Percentiles rank a stretch among this genome's conserved stretches.
Conservation (phyloP, 2,888 invertebrate genomes). For the Physocephala rufipes region DNA sequence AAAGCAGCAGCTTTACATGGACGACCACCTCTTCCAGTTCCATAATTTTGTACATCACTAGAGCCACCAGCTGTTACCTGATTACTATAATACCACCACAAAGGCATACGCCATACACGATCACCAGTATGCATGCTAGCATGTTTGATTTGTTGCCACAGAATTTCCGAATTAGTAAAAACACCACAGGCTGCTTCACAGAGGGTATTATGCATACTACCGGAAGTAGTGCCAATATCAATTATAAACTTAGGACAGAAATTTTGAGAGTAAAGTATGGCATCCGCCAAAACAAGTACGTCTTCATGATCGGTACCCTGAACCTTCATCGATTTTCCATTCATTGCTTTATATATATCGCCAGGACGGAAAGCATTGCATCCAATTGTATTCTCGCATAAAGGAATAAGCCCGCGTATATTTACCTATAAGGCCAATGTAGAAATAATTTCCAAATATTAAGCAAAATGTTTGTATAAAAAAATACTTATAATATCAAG, state of each 20-base stretch:
- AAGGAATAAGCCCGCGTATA: conserved; percentile 77
- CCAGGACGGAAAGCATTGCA: conserved; percentile 80
- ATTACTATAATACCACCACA: conserved; percentile 78
- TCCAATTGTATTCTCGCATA: conserved; percentile 82
- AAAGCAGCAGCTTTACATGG: conserved; percentile 84
- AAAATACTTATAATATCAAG: background rate
- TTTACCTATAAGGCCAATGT: conserved; percentile 66
- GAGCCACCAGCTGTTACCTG: conserved; percentile 68
- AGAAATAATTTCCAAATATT: background rate
- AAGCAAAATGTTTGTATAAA: no score
- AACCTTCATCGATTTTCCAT: conserved; percentile 78
- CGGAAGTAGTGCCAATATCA: conserved; percentile 78
- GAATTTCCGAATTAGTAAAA: conserved; percentile 75
- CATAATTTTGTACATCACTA: conserved; percentile 68
- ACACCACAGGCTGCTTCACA: conserved; percentile 76
- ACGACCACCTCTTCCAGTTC: conserved; percentile 67
- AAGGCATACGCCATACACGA: conserved; percentile 82
- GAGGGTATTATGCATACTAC: conserved; percentile 71
- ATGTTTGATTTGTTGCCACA: conserved; percentile 75
- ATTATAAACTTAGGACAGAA: conserved; percentile 77
- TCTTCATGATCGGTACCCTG: conserved; percentile 82
- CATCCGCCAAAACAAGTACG: conserved; percentile 78
- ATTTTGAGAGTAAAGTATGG: conserved; percentile 78
- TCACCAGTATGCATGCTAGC: conserved; percentile 80
- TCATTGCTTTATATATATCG: conserved; percentile 78